Percentiles rank a stretch among this genome's conserved stretches.
These are phyloP conservation scores for Desmodus rotundus DNA, from an alignment of 2,113 vertebrate genomes.

Conservation along the genomic window DNA sequence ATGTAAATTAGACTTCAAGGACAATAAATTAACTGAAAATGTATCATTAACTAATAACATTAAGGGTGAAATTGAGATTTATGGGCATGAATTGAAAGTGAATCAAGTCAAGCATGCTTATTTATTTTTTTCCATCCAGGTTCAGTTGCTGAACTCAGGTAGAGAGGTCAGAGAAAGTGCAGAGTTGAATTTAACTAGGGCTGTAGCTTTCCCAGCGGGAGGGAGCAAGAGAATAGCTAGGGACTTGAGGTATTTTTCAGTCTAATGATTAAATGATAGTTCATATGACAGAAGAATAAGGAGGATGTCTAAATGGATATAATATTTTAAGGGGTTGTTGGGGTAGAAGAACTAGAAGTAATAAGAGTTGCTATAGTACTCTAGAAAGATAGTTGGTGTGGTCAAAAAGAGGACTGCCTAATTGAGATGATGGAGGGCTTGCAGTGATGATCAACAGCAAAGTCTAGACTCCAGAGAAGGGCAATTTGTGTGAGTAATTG, in stretches of 20 bases:
- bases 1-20: neutral
- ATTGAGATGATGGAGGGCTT: neutral
- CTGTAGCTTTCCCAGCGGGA: neutral
- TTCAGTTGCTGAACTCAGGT: neutral
- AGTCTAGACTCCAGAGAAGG: neutral
- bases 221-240: neutral
- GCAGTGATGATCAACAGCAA: neutral
- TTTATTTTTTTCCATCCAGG: neutral
- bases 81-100: neutral
- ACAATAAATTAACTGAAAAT: neutral
- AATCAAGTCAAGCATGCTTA: neutral
- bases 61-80: neutral
- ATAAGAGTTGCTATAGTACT: neutral
- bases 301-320: neutral
- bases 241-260: neutral
- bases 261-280: neutral
- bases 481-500: neutral
- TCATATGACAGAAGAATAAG: neutral
- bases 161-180: neutral
- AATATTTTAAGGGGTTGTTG: neutral
- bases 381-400: neutral
- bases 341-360: neutral
- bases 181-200: neutral
- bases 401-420: neutral
- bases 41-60: neutral